Evolutionary conservation across 2,888 invertebrate genomes (phyloP).

Genomic region (Eumacrocentrus americanus): DNA sequence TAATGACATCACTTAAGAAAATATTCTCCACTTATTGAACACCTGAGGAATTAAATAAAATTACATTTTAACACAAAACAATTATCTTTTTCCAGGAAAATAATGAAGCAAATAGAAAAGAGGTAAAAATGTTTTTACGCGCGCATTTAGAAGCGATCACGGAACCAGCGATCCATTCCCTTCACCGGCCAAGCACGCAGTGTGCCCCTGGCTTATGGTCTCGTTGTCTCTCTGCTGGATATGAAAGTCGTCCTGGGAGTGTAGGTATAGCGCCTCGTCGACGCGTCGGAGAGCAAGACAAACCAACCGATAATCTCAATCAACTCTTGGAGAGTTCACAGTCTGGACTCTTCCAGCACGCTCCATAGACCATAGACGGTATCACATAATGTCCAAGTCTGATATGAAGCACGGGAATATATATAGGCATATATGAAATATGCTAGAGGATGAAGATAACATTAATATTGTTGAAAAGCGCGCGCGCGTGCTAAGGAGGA

Average conservation of each 20-base stretch:
- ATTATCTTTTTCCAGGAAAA: not conserved
- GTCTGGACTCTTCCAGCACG: no score
- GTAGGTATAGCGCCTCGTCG: no score
- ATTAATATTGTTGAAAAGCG: not conserved
- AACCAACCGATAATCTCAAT: not conserved
- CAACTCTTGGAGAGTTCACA: not conserved
- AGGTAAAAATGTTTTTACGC: not conserved
- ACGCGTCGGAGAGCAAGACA: conserved; percentile 30
- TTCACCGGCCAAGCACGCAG: conserved; percentile 56
- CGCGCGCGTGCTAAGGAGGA: not conserved
- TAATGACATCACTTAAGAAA: not conserved
- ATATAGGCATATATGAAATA: no score
- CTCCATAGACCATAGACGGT: no score
- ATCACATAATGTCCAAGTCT: no score
- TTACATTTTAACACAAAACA: not conserved
- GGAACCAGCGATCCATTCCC: conserved; percentile 50
- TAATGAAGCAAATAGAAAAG: conserved; percentile 27
- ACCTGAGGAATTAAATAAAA: not conserved
- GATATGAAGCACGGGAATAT: no score
- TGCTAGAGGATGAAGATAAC: no score
- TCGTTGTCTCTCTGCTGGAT: conserved; percentile 40
- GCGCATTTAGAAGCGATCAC: not conserved
- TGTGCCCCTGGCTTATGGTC: conserved; percentile 40
- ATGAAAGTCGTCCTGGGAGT: conserved; percentile 47
- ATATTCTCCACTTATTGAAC: not conserved